Percentiles rank a stretch among this genome's conserved stretches.
Evolutionary conservation across 2,113 vertebrate species (phyloP).

Genomic region (Megaleporinus macrocephalus): DNA sequence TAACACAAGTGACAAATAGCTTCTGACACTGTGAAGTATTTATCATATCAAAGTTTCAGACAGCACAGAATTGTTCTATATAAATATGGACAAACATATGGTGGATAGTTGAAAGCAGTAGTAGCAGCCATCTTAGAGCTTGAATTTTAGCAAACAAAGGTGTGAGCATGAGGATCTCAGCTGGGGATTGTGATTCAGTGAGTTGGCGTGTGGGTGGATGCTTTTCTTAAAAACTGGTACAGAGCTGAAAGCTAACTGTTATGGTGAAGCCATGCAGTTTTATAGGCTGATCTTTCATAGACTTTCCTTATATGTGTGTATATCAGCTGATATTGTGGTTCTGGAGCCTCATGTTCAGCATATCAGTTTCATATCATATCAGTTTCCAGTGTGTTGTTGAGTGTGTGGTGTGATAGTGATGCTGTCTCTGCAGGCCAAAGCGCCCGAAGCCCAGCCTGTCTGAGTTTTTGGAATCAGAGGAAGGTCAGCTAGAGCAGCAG

Average conservation of each 20-base stretch:
- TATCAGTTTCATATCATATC: neutral
- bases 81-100: neutral
- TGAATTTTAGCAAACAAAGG: neutral
- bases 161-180: neutral
- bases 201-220: neutral
- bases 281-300: no score
- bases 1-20: no score
- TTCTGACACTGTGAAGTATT: no score
- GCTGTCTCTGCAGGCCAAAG: conserved; percentile 77
- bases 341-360: neutral
- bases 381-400: neutral
- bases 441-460: conserved; percentile 89
- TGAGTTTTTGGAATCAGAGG: conserved; percentile 88
- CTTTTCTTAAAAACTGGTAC: neutral
- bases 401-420: neutral
- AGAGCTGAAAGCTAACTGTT: neutral
- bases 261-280: no score
- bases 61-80: no score
- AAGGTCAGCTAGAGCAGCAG: conserved; percentile 88
- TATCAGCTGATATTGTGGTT: neutral
- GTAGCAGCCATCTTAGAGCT: neutral
- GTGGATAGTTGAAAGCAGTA: neutral
- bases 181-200: neutral
- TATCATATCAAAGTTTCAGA: no score
- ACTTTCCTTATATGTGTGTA: no score